Evolutionary conservation across 2,113 vertebrate species (phyloP).

Genomic region (Thamnophis sirtalis): DNA sequence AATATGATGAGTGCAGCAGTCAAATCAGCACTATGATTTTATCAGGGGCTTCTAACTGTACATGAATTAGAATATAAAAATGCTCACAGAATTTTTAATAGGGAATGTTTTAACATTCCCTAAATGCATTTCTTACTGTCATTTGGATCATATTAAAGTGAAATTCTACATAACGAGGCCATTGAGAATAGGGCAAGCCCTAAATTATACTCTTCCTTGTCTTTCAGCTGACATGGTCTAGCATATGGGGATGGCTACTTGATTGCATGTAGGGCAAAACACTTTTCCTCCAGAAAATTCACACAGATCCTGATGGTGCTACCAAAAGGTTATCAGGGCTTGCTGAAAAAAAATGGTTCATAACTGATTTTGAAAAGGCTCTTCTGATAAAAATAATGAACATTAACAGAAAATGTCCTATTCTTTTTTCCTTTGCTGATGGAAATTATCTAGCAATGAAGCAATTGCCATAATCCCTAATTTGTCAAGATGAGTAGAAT

Average conservation of each 20-base stretch:
- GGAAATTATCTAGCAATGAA: background rate
- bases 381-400: background rate
- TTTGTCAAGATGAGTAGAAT: background rate
- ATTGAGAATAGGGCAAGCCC: constrained; percentile 67
- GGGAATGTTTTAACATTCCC: constrained; percentile 72
- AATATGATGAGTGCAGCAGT: constrained; percentile 80
- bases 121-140: constrained; percentile 77
- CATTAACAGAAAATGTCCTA: background rate
- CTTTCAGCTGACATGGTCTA: constrained; percentile 55
- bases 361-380: background rate
- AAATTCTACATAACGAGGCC: constrained; percentile 74
- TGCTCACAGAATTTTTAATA: constrained; percentile 81
- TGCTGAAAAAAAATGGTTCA: background rate
- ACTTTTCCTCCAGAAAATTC: constrained; percentile 43
- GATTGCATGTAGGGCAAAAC: constrained; percentile 58
- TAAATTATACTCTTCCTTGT: constrained; percentile 66
- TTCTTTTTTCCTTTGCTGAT: background rate
- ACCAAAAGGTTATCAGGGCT: background rate
- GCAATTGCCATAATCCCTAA: background rate
- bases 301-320: background rate
- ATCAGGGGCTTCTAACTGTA: constrained; percentile 81
- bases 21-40: constrained; percentile 81
- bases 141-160: constrained; percentile 79
- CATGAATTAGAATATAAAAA: constrained; percentile 82
- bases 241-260: constrained; percentile 67